Base-by-base conservation (phyloP, 2,888 invertebrate genomes). In the Patella ulyssiponensis region DNA sequence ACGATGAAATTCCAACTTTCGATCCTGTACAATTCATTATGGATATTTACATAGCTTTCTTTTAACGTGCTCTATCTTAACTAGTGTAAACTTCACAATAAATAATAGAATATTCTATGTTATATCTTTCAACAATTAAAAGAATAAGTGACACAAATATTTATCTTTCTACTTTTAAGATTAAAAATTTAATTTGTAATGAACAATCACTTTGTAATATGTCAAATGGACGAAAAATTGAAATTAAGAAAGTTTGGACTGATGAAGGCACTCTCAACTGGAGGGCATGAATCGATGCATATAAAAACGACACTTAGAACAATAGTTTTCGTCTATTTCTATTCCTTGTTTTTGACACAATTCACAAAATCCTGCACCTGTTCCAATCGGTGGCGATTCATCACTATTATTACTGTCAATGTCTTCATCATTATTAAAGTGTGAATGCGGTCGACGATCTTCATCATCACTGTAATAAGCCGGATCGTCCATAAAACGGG, bases 221-320 rank as follows among this genome's bases (percentile, higher is more conserved):
- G 44, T 44, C 9, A 44, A 44, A 44, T 44, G 64, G 64, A 64
- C 64, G 64, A 64, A 64, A 64, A 5, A 23, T 23, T 20, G 64
- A 64, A 23, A 44, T 64, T 9, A 12, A 23, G 64, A 64, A 64
- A 64, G 23, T 52, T 53, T 73, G n/a, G 27, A 44, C 56, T 27
- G 53, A 54, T 52, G 53, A 27, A 44, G 27, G 17, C 44, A 73
- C 23, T 69, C 58, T 58, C 78, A 80, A 20, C 74, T 81, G 75
- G 69, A 80, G 14, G 88, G 88, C 70, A 87, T 85, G 81, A 90
- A 90, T 69, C 88, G 82, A 72, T 89, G 87, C 95, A 98, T 95
- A 90, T 97, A 98, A 92, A 96, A 97, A 90, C 97, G 96, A 92
- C 97, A 97, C 92, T 97, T 97, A 74, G 95, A 94, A 92, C 97